Base-by-base conservation (phyloP, 2,888 invertebrate genomes). In the Campoplex capitator region DNA sequence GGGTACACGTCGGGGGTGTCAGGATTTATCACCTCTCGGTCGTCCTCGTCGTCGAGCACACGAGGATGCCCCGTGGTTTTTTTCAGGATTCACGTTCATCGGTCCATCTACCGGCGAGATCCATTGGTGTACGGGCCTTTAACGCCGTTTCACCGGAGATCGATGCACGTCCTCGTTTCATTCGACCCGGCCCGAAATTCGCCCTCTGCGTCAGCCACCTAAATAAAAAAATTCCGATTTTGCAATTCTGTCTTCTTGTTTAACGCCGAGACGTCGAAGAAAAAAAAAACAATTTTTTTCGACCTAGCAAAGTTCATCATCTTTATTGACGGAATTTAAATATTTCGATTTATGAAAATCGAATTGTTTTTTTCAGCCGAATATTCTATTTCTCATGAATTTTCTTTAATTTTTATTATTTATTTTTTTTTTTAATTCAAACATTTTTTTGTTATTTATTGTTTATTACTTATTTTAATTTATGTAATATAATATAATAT, bases 161-260 rank as follows among this genome's bases (percentile, higher is more conserved):
- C 88, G 89, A 89, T 88, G 88, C 75, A 88, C 84, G 89, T 88
- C 89, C 89, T 86, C 89, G 88, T 88, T 89, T 89, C 86, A 85
- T 88, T 89, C 88, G 89, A 89, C 89, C 88, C 77, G 85, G 77
- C 32, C 71, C 32, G 76, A 85, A 77, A 84, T 77, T 38, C 38
- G 76, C 83, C 74, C 83, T 23, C 23, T 71, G 77, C 48, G 81
- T 76, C 73, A 77, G 65, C 28, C 65, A 73, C 51, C 54, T n/a
- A 58, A 62, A 83, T 18, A 81, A 73, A 81, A 23, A 71, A 73
- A 74, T 56, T 84, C 78, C 28, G 54, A 68, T 74, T 84, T 74
- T 71, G 84, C 67, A 79, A 78, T 70, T n/a, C 58, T 56, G 65
- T 32, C 38, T 70, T 54, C 51, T 38, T 51, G 32, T 51, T 54